These are phyloP conservation scores for Neria commutata DNA, from an alignment of 2,888 invertebrate species.

Conservation along the genomic window DNA sequence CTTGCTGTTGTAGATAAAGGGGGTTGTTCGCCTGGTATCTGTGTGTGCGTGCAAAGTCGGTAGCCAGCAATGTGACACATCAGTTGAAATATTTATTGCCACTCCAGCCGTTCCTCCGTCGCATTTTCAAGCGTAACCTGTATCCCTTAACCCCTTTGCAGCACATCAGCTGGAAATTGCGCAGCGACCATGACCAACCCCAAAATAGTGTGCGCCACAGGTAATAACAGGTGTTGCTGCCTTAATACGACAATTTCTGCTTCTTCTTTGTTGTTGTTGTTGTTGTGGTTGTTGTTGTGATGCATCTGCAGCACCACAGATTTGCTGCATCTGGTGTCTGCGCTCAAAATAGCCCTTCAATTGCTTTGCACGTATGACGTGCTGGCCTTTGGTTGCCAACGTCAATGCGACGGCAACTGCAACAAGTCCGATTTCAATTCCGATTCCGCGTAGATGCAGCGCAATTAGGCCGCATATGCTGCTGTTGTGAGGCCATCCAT, in stretches of 20 bases:
- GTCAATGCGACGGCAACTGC: too few species aligned
- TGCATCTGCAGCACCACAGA: neutral
- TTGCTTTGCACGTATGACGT: neutral
- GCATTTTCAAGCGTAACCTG: neutral
- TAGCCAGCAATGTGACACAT: too few species aligned
- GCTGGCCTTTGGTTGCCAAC: neutral
- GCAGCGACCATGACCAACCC: constrained; percentile 40
- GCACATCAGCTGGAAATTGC: neutral
- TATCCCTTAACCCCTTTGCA: neutral
- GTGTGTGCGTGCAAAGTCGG: too few species aligned
- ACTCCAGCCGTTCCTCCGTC: too few species aligned
- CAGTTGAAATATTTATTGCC: too few species aligned
- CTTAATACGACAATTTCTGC: neutral
- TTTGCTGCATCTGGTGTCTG: constrained; percentile 40
- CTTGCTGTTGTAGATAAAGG: too few species aligned
- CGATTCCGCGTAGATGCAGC: neutral
- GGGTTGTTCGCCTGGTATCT: too few species aligned
- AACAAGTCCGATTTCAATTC: neutral
- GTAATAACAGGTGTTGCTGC: neutral
- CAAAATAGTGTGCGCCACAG: constrained; percentile 32
- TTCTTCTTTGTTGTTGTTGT: constrained; percentile 1
- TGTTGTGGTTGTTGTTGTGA: constrained; percentile 19
- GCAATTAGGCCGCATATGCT: constrained; percentile 21
- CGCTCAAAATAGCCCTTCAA: neutral
- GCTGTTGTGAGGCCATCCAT: constrained; percentile 27